Conservation (phyloP, 2,888 invertebrate species). For the Tenthredo notha region DNA sequence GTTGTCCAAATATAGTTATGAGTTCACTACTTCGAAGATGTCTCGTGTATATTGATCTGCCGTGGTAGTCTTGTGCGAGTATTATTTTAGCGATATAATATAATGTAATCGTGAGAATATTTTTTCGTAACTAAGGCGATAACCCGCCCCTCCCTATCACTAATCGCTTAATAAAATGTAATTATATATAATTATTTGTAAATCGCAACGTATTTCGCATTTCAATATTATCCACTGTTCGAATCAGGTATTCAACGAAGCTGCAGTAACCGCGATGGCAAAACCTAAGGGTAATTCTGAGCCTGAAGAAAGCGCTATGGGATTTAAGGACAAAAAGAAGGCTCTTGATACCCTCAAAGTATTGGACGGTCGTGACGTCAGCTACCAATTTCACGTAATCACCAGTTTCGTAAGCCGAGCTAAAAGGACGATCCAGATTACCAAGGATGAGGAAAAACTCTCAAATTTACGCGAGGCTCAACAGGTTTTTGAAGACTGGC, state of each 20-base stretch:
- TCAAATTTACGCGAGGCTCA: constrained; percentile 86
- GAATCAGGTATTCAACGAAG: background rate
- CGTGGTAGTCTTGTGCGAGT: background rate
- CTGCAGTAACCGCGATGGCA: constrained; percentile 64
- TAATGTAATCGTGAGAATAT: background rate
- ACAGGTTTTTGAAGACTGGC: constrained; percentile 85
- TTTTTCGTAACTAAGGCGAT: background rate
- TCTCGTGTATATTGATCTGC: background rate
- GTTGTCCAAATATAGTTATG: constrained; percentile 33
- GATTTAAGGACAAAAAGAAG: constrained; percentile 87
- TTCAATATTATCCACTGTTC: background rate
- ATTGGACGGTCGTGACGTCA: constrained; percentile 83
- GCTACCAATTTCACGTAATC: constrained; percentile 84
- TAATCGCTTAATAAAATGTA: background rate
- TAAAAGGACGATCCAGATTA: constrained; percentile 82
- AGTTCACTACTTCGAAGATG: constrained; percentile 15
- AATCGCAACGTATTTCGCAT: background rate
- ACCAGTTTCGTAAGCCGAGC: constrained; percentile 81
- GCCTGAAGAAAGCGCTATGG: constrained; percentile 82
- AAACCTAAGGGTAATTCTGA: constrained; percentile 66
- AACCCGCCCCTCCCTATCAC: background rate
- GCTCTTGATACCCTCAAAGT: constrained; percentile 84
- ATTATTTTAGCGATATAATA: background rate
- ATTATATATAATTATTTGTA: background rate
- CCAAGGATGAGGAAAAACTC: constrained; percentile 86